Evolutionary conservation across 2,113 vertebrate species (phyloP).

Genomic region (Toxotes chatareus): DNA sequence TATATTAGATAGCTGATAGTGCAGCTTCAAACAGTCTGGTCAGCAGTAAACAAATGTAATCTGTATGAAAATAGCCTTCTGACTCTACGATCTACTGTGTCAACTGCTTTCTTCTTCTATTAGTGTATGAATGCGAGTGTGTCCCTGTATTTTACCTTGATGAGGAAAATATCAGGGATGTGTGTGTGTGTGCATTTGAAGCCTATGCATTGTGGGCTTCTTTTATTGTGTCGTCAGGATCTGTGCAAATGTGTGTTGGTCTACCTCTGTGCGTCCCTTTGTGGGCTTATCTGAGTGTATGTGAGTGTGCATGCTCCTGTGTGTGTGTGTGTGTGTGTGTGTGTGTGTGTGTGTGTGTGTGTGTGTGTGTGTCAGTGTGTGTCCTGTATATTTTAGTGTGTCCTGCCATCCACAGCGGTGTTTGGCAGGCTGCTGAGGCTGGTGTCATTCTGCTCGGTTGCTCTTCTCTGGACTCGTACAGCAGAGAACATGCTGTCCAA

Average conservation of each 20-base stretch:
- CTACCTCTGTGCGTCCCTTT: neutral
- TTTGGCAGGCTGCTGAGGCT: slow-evolving; percentile 70
- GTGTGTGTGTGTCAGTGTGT: slow-evolving; percentile 23
- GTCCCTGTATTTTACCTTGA: slow-evolving; percentile 2
- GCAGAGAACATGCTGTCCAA: slow-evolving; percentile 74
- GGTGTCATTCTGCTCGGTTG: slow-evolving; percentile 79
- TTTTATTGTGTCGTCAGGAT: slow-evolving; percentile 11
- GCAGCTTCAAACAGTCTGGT: slow-evolving; percentile 2
- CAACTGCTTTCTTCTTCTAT: neutral
- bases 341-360: slow-evolving; percentile 32
- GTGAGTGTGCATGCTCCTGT: neutral
- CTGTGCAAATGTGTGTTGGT: neutral
- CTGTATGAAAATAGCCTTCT: neutral
- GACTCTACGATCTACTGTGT: slow-evolving; percentile 19
- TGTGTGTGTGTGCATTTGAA: neutral
- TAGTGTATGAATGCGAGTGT: neutral
- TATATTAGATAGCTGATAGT: neutral
- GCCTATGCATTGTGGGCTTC: neutral
- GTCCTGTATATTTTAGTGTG: slow-evolving; percentile 52
- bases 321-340: slow-evolving; percentile 18
- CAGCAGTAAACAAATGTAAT: slow-evolving; percentile 3
- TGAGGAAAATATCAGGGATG: slow-evolving; percentile 12
- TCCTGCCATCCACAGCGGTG: slow-evolving; percentile 56
- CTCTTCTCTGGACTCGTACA: slow-evolving; percentile 54
- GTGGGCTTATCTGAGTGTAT: neutral